Evolutionary conservation across 2,113 vertebrate species (phyloP), one percentile per base, ranked within the genome.

Genomic region (Xenotilapia caudafasciata): DNA sequence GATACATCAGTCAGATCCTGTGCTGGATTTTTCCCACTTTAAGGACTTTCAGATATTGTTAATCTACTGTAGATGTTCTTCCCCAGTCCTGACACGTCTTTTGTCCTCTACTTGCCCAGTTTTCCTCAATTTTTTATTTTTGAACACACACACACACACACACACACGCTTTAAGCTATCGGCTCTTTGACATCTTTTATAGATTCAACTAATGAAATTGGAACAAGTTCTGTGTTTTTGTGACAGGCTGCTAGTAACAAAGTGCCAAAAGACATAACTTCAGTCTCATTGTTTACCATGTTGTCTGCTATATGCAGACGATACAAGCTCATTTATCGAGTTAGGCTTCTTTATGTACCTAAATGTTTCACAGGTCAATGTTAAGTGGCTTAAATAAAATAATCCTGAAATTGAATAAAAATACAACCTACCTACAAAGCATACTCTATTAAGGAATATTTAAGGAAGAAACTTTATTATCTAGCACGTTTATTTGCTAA

Each of bases 101-200:
- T 62, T 62, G 31, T 35, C 60, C 60, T 65, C 58, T 3, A 62
- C 2, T 12, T 35, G 31, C 5, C 28, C 28, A 62, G 15, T 19
- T 62, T 62, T 17, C 15, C 31, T n/a, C 31, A 62, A 62, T 15
- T 56, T 9, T 56, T 15, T 2, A 12, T 15, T 14, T 56, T 14
- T 3, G 2, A 2, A 23, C 1, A 8, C 17, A 1, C 10, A 23
- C 7, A 6, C 14, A 4, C 42, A 15, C 42, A 13, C 40, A 13
- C 12, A 42, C 40, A 11, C 42, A 6, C 42, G 5, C 10, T 33
- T 33, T 33, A 19, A 19, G 31, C 15, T n/a, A 62, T n/a, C 2
- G 0, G 17, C 17, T 35, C 6, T 65, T 65, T 65, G 15, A 19
- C 9, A 62, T 6, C 6, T 19, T 35, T 62, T 35, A 62, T 35